Evolutionary conservation across 2,797 vertebrate species (phyloP).

Genomic region (Dendrocincla fuliginosa): DNA sequence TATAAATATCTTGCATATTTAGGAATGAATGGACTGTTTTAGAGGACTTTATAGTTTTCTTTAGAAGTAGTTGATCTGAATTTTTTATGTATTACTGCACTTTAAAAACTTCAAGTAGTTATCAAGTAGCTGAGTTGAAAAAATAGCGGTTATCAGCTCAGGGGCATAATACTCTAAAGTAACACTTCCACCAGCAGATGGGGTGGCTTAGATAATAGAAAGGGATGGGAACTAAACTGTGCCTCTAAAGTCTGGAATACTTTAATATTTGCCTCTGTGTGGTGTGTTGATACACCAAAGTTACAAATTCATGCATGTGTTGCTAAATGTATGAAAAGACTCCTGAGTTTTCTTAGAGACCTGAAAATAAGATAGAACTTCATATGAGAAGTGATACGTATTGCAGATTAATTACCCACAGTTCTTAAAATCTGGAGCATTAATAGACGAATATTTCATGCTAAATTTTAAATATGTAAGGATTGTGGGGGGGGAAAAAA

Average conservation of each 20-base stretch:
- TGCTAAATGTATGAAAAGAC: not conserved
- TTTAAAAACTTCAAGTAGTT: not conserved
- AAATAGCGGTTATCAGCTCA: not conserved
- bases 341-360: not conserved
- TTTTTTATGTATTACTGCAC: not conserved
- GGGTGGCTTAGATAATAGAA: not conserved
- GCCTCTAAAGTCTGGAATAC: not conserved
- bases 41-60: not conserved
- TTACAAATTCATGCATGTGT: not conserved
- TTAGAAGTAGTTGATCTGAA: not conserved
- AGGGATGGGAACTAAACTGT: not conserved
- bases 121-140: not conserved
- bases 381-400: not conserved
- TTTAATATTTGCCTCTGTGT: not conserved
- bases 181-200: conserved; percentile 36
- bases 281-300: not conserved
- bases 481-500: not conserved
- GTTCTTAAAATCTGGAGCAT: not conserved
- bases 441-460: not conserved
- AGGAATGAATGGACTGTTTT: not conserved
- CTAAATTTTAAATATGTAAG: not conserved
- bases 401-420: not conserved
- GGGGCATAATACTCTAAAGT: not conserved
- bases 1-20: not conserved
- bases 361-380: not conserved